Conservation (phyloP, 2,888 invertebrate species). For the Pherbina coryleti region DNA sequence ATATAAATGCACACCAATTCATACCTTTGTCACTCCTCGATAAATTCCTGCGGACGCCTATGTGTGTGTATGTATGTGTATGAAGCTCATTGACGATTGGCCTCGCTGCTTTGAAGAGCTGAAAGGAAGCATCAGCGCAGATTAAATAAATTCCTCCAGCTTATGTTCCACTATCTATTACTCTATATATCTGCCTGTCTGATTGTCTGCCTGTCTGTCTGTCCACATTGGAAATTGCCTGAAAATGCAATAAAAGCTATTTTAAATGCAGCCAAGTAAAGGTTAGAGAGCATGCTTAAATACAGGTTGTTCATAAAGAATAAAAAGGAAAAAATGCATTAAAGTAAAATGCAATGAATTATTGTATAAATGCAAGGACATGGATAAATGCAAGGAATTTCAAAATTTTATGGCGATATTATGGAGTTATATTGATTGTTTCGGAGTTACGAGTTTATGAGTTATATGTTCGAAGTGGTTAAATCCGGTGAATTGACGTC, state of each 20-base stretch:
- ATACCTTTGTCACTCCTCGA: no score
- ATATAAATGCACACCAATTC: no score
- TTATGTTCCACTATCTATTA: background rate
- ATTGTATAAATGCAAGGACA: no score
- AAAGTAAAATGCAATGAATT: background rate
- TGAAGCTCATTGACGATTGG: background rate
- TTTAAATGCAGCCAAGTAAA: background rate
- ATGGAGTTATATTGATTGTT: no score
- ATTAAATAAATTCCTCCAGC: constrained; percentile 3
- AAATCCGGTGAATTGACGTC: no score
- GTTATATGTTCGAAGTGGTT: no score
- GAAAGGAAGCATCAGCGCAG: background rate
- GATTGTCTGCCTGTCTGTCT: background rate
- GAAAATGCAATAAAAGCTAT: background rate
- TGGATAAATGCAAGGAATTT: no score
- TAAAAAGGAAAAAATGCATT: no score
- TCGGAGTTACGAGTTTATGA: no score
- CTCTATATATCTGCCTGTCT: background rate
- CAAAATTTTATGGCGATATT: no score
- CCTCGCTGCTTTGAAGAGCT: no score
- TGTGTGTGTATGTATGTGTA: background rate
- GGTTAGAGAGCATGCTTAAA: background rate
- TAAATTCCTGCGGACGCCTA: no score
- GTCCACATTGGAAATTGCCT: background rate
- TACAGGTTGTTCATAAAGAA: background rate